Conservation (phyloP, 2,888 invertebrate genomes). For the Tetramorium bicarinatum region DNA sequence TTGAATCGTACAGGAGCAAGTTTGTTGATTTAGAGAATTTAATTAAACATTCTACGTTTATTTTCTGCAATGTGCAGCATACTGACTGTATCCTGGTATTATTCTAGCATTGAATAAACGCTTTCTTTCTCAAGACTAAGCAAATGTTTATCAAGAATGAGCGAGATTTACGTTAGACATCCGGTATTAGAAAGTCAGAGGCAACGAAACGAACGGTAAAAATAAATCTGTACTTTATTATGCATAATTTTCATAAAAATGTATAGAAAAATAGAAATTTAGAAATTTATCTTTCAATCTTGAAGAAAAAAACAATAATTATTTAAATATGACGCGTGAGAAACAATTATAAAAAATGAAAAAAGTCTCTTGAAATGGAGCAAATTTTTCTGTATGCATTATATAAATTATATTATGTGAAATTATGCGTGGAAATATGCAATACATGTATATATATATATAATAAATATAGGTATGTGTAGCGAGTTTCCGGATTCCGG, state of each 20-base stretch:
- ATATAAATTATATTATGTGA: background rate
- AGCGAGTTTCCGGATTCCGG: background rate
- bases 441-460: background rate
- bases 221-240: background rate
- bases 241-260: background rate
- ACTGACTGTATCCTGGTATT: background rate
- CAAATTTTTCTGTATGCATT: background rate
- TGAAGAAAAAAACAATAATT: background rate
- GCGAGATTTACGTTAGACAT: background rate
- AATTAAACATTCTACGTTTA: conserved; percentile 6
- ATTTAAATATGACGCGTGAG: background rate
- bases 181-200: background rate
- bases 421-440: conserved; percentile 21
- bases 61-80: background rate
- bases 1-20: background rate
- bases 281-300: background rate
- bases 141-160: background rate
- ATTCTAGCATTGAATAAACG: background rate
- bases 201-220: background rate
- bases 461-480: background rate
- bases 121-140: background rate
- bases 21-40: background rate
- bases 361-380: background rate
- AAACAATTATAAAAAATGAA: background rate
- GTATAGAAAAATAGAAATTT: background rate